phyloP scores from a whole-genome alignment of 2,797 vertebrate species.

The Acestrorhynchus altus region DNA sequence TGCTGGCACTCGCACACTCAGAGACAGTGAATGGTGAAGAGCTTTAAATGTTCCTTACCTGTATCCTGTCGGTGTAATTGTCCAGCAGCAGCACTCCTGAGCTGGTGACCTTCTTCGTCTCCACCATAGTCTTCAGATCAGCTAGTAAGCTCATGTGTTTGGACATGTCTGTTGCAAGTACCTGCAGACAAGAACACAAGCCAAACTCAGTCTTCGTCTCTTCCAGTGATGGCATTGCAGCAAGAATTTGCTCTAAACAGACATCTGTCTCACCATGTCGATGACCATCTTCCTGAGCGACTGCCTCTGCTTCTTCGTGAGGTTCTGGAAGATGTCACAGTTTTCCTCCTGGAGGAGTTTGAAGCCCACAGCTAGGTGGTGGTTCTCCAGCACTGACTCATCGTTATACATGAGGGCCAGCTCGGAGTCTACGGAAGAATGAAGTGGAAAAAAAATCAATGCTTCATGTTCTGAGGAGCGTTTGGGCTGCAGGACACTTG shows the following conservation, averaged over 20 bases:
- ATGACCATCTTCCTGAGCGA: constrained; percentile 97
- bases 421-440: constrained; percentile 85
- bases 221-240: not conserved
- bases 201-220: not conserved
- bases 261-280: constrained; percentile 84
- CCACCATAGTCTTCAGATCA: constrained; percentile 98
- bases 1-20: not conserved
- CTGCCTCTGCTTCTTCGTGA: constrained; percentile 95
- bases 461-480: not conserved
- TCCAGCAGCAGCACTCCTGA: constrained; percentile 97
- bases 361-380: constrained; percentile 93
- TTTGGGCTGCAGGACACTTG: not conserved
- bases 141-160: constrained; percentile 98
- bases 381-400: constrained; percentile 95
- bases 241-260: not conserved
- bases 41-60: constrained; percentile 74
- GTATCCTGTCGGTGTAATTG: constrained; percentile 98
- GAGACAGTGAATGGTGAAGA: too few relatives aligned
- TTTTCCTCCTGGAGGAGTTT: constrained; percentile 92
- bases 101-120: constrained; percentile 98
- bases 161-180: constrained; percentile 98
- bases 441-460: not conserved
- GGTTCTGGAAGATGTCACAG: constrained; percentile 93
- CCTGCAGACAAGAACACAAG: constrained; percentile 71
- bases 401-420: constrained; percentile 98